A percentile compares a stretch with the other conserved stretches of the same genome.
Evolutionary conservation across 2,113 vertebrate species (phyloP).

Genomic region (Heterotis niloticus): DNA sequence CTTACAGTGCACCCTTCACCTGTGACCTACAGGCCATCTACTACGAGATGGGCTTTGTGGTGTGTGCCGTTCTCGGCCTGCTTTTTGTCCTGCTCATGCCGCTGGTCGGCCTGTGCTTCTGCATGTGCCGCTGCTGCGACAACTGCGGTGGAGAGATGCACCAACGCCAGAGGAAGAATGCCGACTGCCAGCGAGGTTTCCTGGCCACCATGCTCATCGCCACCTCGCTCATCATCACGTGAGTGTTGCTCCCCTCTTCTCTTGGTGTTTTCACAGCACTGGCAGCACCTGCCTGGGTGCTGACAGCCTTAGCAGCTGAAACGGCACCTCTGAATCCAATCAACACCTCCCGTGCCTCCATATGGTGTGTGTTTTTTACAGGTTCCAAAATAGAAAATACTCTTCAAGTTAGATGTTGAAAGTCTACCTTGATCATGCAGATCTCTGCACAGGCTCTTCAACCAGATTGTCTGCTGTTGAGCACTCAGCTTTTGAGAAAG

Average conservation of each 20-base stretch:
- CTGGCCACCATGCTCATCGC: conserved; percentile 74
- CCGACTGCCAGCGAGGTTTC: conserved; percentile 76
- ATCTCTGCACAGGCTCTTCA: not conserved
- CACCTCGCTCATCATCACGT: conserved; percentile 79
- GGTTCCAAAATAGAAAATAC: not conserved
- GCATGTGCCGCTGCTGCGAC: conserved; percentile 89
- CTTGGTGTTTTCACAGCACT: not conserved
- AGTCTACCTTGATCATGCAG: not conserved
- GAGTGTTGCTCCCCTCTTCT: conserved; percentile 51
- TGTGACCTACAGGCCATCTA: conserved; percentile 68
- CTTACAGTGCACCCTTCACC: not conserved
- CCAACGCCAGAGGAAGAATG: conserved; percentile 87
- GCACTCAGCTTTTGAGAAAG: not conserved
- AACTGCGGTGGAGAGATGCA: conserved; percentile 97
- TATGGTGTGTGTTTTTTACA: not conserved
- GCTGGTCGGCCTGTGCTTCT: conserved; percentile 79
- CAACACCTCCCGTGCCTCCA: not conserved
- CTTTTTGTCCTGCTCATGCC: conserved; percentile 78
- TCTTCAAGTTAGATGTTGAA: not conserved
- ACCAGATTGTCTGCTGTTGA: not conserved
- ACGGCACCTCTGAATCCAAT: not conserved
- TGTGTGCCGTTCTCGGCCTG: conserved; percentile 70
- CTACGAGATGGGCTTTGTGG: conserved; percentile 84
- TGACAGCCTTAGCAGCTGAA: not conserved
- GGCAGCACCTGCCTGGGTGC: not conserved